Conservation (phyloP, 2,797 vertebrate genomes). For the Pogoniulus pusillus region DNA sequence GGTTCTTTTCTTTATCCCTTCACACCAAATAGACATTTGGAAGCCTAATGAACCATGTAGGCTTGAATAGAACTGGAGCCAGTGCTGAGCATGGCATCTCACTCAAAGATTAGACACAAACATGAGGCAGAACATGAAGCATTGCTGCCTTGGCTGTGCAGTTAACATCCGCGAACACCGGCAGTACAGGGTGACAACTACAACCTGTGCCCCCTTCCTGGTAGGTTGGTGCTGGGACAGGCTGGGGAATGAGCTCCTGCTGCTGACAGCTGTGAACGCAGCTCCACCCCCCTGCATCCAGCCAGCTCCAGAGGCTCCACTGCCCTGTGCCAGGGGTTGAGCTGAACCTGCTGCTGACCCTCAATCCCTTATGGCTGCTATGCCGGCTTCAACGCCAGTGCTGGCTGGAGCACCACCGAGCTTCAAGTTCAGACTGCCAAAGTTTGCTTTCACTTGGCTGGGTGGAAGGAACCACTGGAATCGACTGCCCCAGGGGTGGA, state of each 20-base stretch:
- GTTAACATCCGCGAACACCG: not conserved
- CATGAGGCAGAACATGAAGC: not conserved
- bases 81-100: not conserved
- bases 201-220: constrained; percentile 64
- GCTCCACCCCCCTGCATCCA: constrained; percentile 72
- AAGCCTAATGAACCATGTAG: not conserved
- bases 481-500: too few relatives aligned
- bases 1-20: not conserved
- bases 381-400: too few relatives aligned
- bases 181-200: not conserved
- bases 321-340: not conserved
- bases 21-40: not conserved
- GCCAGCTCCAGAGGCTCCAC: constrained; percentile 70
- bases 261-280: constrained; percentile 65
- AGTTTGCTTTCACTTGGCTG: too few relatives aligned
- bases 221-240: constrained; percentile 68
- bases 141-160: not conserved
- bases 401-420: too few relatives aligned
- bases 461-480: too few relatives aligned
- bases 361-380: too few relatives aligned
- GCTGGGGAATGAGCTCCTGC: constrained; percentile 24
- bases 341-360: too few relatives aligned
- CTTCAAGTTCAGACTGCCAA: too few relatives aligned
- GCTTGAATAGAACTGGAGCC: not conserved
- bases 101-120: not conserved